A percentile compares a stretch with the other conserved stretches of the same genome.
Conservation (phyloP, 2,797 vertebrate genomes). For the Chiroxiphia lanceolata region DNA sequence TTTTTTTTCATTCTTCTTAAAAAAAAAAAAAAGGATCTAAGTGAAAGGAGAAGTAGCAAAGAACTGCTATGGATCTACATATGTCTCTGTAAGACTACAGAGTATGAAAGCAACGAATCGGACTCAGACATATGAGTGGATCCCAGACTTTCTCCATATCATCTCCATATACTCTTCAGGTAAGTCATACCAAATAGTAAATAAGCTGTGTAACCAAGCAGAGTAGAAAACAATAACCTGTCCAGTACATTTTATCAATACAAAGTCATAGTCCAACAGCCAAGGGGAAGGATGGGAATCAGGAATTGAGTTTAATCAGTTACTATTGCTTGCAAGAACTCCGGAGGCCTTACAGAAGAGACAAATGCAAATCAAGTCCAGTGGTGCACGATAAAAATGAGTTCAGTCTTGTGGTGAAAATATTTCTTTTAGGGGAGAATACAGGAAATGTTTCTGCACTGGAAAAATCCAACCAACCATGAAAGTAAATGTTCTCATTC, state of each 20-base stretch:
- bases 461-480: neutral
- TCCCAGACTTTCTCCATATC: neutral
- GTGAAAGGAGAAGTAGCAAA: neutral
- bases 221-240: conserved; percentile 14
- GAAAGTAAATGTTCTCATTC: neutral
- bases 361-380: conserved; percentile 4
- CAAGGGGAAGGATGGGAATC: neutral
- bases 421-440: neutral
- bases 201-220: neutral
- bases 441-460: neutral
- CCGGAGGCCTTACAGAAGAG: neutral
- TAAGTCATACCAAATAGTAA: neutral
- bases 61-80: neutral
- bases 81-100: neutral
- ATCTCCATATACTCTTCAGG: neutral
- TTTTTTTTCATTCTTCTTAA: neutral
- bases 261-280: neutral
- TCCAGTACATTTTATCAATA: conserved; percentile 4
- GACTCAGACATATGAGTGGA: neutral
- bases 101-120: neutral
- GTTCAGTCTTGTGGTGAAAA: conserved; percentile 2
- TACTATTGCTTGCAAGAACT: neutral
- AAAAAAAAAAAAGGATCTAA: neutral
- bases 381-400: neutral
- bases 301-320: neutral